phyloP scores from a whole-genome alignment of 2,797 vertebrate species.

The Lophius americanus region DNA sequence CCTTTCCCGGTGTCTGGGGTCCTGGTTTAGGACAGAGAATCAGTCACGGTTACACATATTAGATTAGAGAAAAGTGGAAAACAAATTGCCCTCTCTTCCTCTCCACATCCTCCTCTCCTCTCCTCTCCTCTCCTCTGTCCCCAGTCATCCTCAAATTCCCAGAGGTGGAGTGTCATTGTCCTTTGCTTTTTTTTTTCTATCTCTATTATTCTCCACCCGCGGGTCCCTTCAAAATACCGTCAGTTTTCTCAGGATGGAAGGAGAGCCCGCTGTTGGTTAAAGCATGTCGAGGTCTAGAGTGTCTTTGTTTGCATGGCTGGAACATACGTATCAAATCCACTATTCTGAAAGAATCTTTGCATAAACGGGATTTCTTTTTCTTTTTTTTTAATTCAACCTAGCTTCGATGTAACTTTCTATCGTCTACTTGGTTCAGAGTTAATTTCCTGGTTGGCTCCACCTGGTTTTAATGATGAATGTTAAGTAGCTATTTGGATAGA shows the following conservation, averaged over 20 bases:
- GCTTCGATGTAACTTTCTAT: background rate
- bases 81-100: slow-evolving; percentile 73
- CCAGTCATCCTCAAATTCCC: slow-evolving; percentile 52
- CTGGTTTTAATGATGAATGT: background rate
- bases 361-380: background rate
- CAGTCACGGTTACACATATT: slow-evolving; percentile 81
- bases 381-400: slow-evolving; percentile 3
- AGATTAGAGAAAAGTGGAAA: slow-evolving; percentile 76
- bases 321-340: background rate
- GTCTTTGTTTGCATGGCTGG: slow-evolving; percentile 1
- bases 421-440: slow-evolving; percentile 19
- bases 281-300: slow-evolving; percentile 29
- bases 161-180: slow-evolving; percentile 65
- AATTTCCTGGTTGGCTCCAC: slow-evolving; percentile 9
- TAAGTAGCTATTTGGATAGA: slow-evolving; percentile 10
- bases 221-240: background rate
- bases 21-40: slow-evolving; percentile 75
- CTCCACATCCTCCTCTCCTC: slow-evolving; percentile 54
- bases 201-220: slow-evolving; percentile 31
- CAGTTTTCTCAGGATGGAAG: background rate
- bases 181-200: slow-evolving; percentile 40
- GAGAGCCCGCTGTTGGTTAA: slow-evolving; percentile 12
- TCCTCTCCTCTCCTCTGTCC: slow-evolving; percentile 45
- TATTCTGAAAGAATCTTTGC: slow-evolving; percentile 2
- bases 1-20: slow-evolving; percentile 69